Evolutionary conservation across 2,888 invertebrate genomes (phyloP).

Genomic region (Idaea dimidiata): DNA sequence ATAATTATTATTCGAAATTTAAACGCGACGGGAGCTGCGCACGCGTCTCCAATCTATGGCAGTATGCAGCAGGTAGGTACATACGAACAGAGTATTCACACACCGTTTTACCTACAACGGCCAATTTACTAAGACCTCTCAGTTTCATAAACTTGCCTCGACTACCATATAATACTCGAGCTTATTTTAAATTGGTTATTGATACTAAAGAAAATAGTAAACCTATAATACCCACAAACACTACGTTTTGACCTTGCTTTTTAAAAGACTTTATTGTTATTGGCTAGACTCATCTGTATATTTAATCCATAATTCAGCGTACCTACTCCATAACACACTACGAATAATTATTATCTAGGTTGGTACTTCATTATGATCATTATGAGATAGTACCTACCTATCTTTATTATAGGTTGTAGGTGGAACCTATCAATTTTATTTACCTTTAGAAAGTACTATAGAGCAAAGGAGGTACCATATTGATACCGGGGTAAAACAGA

Average conservation of each 20-base stretch:
- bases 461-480: too few species aligned
- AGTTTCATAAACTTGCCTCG: slow-evolving; percentile 12
- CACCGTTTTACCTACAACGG: slow-evolving; percentile 21
- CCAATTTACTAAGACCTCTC: slow-evolving; percentile 45
- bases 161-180: slow-evolving; percentile 5
- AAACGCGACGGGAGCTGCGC: slow-evolving; percentile 46
- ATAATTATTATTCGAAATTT: slow-evolving; percentile 31
- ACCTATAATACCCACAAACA: not conserved
- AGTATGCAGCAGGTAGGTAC: slow-evolving; percentile 57
- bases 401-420: too few species aligned
- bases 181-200: slow-evolving; percentile 2
- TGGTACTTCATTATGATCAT: too few species aligned
- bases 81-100: slow-evolving; percentile 19
- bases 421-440: too few species aligned
- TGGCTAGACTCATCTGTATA: not conserved
- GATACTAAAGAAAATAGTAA: not conserved
- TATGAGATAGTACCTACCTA: too few species aligned
- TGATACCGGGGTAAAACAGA: too few species aligned
- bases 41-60: slow-evolving; percentile 59
- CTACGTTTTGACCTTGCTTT: slow-evolving; percentile 34
- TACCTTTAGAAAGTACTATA: too few species aligned
- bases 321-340: not conserved
- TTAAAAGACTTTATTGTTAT: not conserved
- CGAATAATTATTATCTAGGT: not conserved
- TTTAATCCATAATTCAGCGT: not conserved